Evolutionary conservation across 2,113 vertebrate genomes (phyloP).

Genomic region (Crotophaga sulcirostris): DNA sequence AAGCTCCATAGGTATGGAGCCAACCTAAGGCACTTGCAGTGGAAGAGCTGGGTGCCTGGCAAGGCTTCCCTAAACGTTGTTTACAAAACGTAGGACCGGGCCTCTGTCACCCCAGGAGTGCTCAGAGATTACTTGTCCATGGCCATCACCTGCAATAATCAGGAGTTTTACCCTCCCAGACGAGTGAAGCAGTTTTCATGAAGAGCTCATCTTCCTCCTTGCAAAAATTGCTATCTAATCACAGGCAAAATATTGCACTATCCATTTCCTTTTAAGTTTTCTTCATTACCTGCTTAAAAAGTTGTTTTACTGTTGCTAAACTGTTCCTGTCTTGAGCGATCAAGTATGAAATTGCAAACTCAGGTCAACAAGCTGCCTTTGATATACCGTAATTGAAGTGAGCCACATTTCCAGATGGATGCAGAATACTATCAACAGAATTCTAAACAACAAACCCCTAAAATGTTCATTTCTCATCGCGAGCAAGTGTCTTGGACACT

Average conservation of each 20-base stretch:
- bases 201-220: constrained; percentile 70
- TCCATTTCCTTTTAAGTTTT: constrained; percentile 66
- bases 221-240: constrained; percentile 73
- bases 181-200: constrained; percentile 76
- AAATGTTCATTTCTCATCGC: constrained; percentile 79
- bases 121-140: constrained; percentile 79
- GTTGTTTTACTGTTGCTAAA: constrained; percentile 73
- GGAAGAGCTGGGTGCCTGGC: constrained; percentile 66
- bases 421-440: constrained; percentile 67
- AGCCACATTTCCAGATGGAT: constrained; percentile 73
- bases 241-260: constrained; percentile 78
- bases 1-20: not conserved
- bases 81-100: constrained; percentile 78
- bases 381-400: constrained; percentile 69
- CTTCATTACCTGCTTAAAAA: constrained; percentile 73
- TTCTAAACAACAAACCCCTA: constrained; percentile 78
- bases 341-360: constrained; percentile 71
- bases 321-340: constrained; percentile 80
- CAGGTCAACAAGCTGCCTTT: constrained; percentile 43
- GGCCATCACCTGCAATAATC: constrained; percentile 74
- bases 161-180: constrained; percentile 81
- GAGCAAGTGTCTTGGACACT: constrained; percentile 68
- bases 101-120: constrained; percentile 83
- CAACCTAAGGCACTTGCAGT: constrained; percentile 82
- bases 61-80: constrained; percentile 80